Conservation (phyloP, 2,113 vertebrate genomes). For the Cromileptes altivelis region DNA sequence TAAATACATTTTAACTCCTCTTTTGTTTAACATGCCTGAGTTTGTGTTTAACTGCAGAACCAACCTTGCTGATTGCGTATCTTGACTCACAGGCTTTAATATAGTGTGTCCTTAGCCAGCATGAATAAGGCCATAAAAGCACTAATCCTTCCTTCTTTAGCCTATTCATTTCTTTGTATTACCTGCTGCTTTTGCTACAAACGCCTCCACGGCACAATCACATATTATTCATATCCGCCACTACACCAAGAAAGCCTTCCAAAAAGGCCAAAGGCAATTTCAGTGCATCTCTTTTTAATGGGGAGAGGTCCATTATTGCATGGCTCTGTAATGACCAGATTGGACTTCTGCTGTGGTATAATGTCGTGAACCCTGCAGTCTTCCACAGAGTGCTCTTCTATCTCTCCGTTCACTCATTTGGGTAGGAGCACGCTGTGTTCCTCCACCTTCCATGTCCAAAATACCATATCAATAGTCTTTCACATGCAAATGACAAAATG, state of each 20-base stretch:
- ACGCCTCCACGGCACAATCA: slow-evolving; percentile 46
- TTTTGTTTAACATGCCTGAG: slow-evolving; percentile 23
- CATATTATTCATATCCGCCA: slow-evolving; percentile 54
- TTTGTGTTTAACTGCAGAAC: slow-evolving; percentile 27
- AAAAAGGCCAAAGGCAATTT: slow-evolving; percentile 60
- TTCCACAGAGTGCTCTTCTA: slow-evolving; percentile 3
- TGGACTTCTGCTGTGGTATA: slow-evolving; percentile 41
- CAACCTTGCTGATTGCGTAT: slow-evolving; percentile 44
- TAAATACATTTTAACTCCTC: slow-evolving; percentile 15
- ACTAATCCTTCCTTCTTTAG: slow-evolving; percentile 55
- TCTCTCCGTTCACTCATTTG: slow-evolving; percentile 6
- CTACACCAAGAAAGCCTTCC: slow-evolving; percentile 41
- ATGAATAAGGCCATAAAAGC: slow-evolving; percentile 55
- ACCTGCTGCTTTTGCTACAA: slow-evolving; percentile 42
- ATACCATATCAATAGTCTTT: slow-evolving; percentile 19
- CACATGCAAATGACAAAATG: slow-evolving; percentile 34
- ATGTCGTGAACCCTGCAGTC: slow-evolving; percentile 35
- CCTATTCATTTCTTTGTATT: slow-evolving; percentile 54
- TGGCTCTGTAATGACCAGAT: slow-evolving; percentile 50
- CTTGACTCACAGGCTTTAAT: slow-evolving; percentile 23
- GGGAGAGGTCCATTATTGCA: slow-evolving; percentile 47
- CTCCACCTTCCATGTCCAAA: slow-evolving; percentile 16
- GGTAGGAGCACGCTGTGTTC: slow-evolving; percentile 20
- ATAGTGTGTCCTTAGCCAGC: slow-evolving; percentile 31
- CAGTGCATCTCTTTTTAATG: slow-evolving; percentile 55